Base-by-base conservation (phyloP, 2,888 invertebrate genomes). In the Lasioglossum pauxillum region DNA sequence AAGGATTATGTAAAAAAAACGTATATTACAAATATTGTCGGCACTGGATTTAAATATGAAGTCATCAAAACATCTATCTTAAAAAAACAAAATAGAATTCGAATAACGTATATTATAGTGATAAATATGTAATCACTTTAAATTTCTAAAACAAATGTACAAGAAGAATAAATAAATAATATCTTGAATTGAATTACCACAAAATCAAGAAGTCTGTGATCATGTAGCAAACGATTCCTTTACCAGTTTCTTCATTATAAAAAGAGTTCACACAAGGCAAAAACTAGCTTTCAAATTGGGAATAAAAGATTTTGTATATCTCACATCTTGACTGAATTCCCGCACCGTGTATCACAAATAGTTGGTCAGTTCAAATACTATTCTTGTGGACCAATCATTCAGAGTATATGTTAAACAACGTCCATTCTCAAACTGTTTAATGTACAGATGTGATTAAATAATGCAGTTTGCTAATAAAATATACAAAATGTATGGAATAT, bases 401-500 rank as follows among this genome's bases (percentile, higher is more conserved):
- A 73, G 78, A 87, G 73, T 89, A 88, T 84, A 89, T 88, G 85
- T 86, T 90, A 89, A 84, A 82, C 84, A 75, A 85, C 57, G 84
- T 85, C 75, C 85, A 83, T 86, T 77, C 78, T 77, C 80, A 80
- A 84, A 85, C 83, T 78, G 81, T 88, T 84, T 85, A 88, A 89
- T 87, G 85, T 89, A 89, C 82, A 88, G 83, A 72, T 84, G 84
- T 83, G 87, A 86, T 85, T 89, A 92, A 91, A 88, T 88, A 88
- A 92, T 88, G 88, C 83, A 84, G 78, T 75, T 85, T 88, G 85
- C 82, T 91, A 93, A 90, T 92, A 92, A 92, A 92, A 89, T 91
- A 91, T 92, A 93, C 89, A 91, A 91, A 93, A 92, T 86, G 89
- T 92, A 91, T 85, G 88, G 91, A 92, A 92, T 92, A 92, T 91